Base-by-base conservation (phyloP, 2,797 vertebrate genomes). In the Betta splendens region DNA sequence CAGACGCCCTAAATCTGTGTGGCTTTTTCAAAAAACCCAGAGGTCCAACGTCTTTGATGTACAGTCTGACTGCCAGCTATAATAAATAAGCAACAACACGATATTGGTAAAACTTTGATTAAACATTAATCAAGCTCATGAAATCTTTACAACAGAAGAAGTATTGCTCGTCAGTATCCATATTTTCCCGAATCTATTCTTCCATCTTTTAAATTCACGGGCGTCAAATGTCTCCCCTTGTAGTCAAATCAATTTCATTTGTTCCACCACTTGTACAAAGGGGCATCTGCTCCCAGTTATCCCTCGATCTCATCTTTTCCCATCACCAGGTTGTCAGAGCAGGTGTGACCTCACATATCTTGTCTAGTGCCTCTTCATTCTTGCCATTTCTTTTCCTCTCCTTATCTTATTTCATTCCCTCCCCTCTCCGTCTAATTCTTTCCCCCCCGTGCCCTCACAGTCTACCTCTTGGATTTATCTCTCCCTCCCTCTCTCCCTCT, bases 321-420 rank as follows among this genome's bases (percentile, higher is more conserved):
- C 69, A 47, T 81, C 56, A 37, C 47, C 48, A 67, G 70, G 26
- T 70, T 76, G 68, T 68, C 66, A 54, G 80, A 75, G 51, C 70
- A 85, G 72, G 50, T 83, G 79, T 80, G 68, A 85, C 81, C 77
- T 74, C 84, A 69, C 70, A 51, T 64, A 61, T 79, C 69, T 75
- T 67, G 57, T 66, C 66, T 16, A 4, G 70, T 58, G 32, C 52
- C 52, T 71, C 83, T 72, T 84, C 65, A 60, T 79, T 76, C 61
- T 63, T 54, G 47, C 59, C 70, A 79, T 78, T 76, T 84, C 25
- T 71, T 81, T 70, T 54, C 70, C 72, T 64, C 64, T 53, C 64
- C 77, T 85, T 49, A 76, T 82, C 74, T 81, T 66, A 65, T 84
- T 73, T 69, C 60, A 69, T 62, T 63, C 56, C 71, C 62, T 53